phyloP scores from a whole-genome alignment of 2,797 vertebrate species.

The Coregonus suidteri region DNA sequence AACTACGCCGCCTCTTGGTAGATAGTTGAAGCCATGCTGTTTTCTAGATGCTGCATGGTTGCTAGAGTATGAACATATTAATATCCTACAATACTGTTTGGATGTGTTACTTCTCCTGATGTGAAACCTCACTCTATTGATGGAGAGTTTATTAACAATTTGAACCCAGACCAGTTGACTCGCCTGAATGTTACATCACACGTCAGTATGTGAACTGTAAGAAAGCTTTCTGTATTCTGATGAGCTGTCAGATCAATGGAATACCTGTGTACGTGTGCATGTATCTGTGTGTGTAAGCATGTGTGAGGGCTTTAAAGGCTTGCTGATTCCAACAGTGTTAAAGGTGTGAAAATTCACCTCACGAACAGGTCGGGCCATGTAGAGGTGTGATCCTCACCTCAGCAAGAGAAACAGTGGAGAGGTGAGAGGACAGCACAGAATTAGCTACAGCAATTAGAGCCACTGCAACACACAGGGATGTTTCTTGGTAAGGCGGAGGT shows the following conservation, averaged over 20 bases:
- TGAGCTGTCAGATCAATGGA: background rate
- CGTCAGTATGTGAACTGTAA: background rate
- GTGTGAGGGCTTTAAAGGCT: background rate
- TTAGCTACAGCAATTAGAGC: constrained; percentile 62
- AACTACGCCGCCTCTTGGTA: background rate
- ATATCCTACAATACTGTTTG: background rate
- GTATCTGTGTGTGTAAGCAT: background rate
- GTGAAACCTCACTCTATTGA: background rate
- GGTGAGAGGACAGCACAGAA: constrained; percentile 59
- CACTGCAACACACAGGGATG: constrained; percentile 52
- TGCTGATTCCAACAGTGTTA: constrained; percentile 63
- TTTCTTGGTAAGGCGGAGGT: constrained; percentile 46
- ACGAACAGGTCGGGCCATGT: constrained; percentile 50
- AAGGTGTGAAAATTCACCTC: constrained; percentile 66
- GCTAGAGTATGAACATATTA: background rate
- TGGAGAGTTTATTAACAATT: background rate
- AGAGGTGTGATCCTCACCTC: constrained; percentile 56
- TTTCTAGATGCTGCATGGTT: background rate
- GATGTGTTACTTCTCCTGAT: background rate
- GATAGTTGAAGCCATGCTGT: background rate
- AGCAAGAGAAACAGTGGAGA: constrained; percentile 50
- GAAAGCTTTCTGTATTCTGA: background rate
- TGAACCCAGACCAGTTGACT: background rate
- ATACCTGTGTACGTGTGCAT: background rate
- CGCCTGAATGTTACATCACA: background rate